Conservation (phyloP, 2,797 vertebrate genomes). For the Parambassis ranga region DNA sequence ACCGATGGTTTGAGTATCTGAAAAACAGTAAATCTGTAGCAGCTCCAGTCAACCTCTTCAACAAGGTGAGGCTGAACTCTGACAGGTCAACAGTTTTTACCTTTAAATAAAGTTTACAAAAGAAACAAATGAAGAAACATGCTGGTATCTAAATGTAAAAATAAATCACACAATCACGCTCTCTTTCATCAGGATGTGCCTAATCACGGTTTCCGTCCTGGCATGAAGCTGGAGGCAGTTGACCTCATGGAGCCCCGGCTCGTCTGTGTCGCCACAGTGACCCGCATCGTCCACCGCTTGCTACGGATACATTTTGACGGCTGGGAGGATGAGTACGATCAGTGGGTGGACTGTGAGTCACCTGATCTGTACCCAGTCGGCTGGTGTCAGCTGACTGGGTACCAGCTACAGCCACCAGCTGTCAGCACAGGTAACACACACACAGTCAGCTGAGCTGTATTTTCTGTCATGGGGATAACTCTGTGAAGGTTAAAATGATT, state of each 20-base stretch:
- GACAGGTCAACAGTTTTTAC: neutral
- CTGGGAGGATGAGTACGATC: constrained; percentile 94
- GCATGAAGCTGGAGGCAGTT: constrained; percentile 93
- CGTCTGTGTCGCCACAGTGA: constrained; percentile 92
- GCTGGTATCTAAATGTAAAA: too few relatives aligned
- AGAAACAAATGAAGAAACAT: too few relatives aligned
- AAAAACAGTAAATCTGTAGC: constrained; percentile 89
- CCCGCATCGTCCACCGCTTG: constrained; percentile 90
- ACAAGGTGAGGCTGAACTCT: constrained; percentile 80
- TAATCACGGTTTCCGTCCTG: constrained; percentile 88
- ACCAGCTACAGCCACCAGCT: constrained; percentile 90
- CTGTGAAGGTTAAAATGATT: neutral
- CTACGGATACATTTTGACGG: constrained; percentile 92
- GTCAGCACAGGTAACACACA: constrained; percentile 79
- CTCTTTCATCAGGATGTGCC: constrained; percentile 82
- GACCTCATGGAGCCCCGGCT: constrained; percentile 94
- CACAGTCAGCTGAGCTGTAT: neutral
- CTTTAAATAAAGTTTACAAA: too few relatives aligned
- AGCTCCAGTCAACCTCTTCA: constrained; percentile 91
- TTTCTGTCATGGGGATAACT: neutral
- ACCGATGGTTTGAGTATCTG: constrained; percentile 95
- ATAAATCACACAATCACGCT: neutral
- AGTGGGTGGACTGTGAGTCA: constrained; percentile 94
- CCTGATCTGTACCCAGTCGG: constrained; percentile 93
- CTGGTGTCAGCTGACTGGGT: constrained; percentile 92